A percentile compares a stretch with the other conserved stretches of the same genome.
Evolutionary conservation across 2,797 vertebrate species (phyloP).

Genomic region (Oreortyx pictus): DNA sequence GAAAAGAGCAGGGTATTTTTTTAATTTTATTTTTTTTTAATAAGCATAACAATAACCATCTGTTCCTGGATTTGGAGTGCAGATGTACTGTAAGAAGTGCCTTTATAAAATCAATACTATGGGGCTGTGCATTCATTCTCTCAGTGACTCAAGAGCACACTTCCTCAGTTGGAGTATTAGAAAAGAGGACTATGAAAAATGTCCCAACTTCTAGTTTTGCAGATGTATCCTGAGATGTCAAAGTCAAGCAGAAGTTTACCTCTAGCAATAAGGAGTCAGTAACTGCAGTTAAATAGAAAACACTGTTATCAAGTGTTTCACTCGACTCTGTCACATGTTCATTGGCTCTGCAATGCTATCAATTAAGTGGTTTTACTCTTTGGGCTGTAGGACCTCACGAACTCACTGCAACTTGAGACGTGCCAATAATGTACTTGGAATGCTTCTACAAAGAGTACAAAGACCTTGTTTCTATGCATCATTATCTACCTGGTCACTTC

Average conservation of each 20-base stretch:
- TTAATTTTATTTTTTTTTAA: neutral
- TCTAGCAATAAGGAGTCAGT: neutral
- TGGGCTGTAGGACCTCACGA: neutral
- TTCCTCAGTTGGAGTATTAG: neutral
- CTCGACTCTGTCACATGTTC: neutral
- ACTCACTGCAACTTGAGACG: neutral
- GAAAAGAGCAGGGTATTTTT: neutral
- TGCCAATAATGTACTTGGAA: neutral
- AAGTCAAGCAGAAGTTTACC: neutral
- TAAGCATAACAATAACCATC: constrained; percentile 45
- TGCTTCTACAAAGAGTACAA: neutral
- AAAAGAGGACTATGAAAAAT: neutral
- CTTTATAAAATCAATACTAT: neutral
- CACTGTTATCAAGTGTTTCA: neutral
- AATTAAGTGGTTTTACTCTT: neutral
- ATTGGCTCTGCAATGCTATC: neutral
- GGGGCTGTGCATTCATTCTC: neutral
- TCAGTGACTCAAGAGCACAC: neutral
- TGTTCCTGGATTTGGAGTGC: constrained; percentile 43
- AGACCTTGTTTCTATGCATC: neutral
- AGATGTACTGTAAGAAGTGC: constrained; percentile 28
- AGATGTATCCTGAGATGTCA: neutral
- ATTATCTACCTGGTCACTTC: accelerated
- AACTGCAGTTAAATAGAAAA: neutral
- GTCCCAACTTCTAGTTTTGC: neutral